phyloP scores from a whole-genome alignment of 2,113 vertebrate genomes.

The Macroglossus sobrinus region DNA sequence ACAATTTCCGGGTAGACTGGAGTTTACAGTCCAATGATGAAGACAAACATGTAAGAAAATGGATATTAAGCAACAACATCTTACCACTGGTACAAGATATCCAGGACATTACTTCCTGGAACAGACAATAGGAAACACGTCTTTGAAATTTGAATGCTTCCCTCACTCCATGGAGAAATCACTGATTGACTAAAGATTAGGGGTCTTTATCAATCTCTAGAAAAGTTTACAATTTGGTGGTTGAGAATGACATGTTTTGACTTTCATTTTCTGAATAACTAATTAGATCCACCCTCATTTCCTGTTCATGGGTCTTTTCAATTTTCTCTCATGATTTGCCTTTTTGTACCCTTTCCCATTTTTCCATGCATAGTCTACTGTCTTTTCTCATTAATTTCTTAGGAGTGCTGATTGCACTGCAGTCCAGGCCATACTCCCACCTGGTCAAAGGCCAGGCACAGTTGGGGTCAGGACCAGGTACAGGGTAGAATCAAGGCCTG shows the following conservation, averaged over 20 bases:
- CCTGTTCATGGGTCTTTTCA: neutral
- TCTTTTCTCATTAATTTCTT: neutral
- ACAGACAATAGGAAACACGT: neutral
- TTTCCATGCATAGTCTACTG: no score
- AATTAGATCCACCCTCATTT: neutral
- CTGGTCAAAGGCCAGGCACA: neutral
- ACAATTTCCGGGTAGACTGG: neutral
- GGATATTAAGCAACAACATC: neutral
- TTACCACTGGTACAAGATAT: neutral
- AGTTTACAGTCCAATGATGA: neutral
- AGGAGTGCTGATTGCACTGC: neutral
- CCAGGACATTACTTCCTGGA: no score
- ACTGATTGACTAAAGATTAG: neutral
- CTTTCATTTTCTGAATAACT: neutral
- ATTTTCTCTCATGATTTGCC: neutral
- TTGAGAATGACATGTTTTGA: neutral
- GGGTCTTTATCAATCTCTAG: neutral
- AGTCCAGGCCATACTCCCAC: neutral
- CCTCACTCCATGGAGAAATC: neutral
- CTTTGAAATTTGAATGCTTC: neutral
- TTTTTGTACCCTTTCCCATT: neutral
- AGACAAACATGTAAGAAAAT: neutral
- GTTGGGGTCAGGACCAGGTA: neutral
- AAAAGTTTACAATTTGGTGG: neutral
- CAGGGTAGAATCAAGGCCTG: neutral